Evolutionary conservation across 2,797 vertebrate genomes (phyloP).

Genomic region (Fratercula arctica): DNA sequence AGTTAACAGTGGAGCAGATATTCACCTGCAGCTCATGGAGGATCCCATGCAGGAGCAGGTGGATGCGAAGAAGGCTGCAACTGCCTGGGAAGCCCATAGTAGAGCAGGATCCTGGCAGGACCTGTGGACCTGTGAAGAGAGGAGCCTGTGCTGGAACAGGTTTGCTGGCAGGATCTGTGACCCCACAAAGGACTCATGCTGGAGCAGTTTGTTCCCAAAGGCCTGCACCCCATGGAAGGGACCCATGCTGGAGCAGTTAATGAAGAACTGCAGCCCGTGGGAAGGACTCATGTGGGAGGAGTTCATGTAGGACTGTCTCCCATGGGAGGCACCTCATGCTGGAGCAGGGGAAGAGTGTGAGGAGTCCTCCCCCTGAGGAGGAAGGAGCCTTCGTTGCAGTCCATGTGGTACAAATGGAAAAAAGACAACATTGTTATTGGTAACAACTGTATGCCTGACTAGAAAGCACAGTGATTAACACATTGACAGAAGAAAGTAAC

Average conservation of each 20-base stretch:
- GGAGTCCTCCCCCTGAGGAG: background rate
- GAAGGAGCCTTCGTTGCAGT: background rate
- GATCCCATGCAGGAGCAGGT: too few relatives aligned
- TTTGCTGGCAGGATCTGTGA: background rate
- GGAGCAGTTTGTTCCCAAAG: background rate
- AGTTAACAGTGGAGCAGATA: too few relatives aligned
- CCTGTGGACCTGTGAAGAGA: too few relatives aligned
- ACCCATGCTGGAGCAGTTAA: background rate
- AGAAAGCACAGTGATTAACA: background rate
- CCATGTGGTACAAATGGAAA: background rate
- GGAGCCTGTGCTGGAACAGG: too few relatives aligned
- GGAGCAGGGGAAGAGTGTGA: background rate
- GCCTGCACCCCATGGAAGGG: background rate
- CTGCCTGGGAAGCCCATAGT: too few relatives aligned
- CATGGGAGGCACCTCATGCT: background rate
- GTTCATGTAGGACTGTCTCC: background rate
- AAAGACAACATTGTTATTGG: background rate
- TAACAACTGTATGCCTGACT: background rate
- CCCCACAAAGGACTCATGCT: background rate
- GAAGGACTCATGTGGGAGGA: background rate
- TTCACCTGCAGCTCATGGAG: too few relatives aligned
- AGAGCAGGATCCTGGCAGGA: too few relatives aligned
- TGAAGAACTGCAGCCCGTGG: background rate
- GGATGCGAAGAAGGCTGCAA: too few relatives aligned
- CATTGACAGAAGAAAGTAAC: background rate